Evolutionary conservation across 2,797 vertebrate genomes (phyloP).

Genomic region (Melanotaenia maccullochi): DNA sequence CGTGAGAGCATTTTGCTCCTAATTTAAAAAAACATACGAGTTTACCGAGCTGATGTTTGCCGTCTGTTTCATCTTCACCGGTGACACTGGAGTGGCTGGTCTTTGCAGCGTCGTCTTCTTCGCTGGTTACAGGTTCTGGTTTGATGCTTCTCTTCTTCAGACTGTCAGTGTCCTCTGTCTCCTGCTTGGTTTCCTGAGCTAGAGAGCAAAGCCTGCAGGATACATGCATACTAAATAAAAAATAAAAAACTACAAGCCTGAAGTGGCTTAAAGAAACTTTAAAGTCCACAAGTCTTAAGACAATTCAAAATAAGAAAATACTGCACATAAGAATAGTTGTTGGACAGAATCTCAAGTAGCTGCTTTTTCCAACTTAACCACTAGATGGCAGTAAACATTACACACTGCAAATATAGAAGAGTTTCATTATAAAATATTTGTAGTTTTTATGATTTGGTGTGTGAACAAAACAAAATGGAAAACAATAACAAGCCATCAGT

Average conservation of each 20-base stretch:
- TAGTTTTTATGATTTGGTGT: too few relatives aligned
- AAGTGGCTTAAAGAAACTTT: neutral
- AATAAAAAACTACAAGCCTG: too few relatives aligned
- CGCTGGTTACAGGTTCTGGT: slow-evolving; percentile 50
- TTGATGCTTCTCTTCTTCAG: slow-evolving; percentile 53
- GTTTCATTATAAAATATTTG: too few relatives aligned
- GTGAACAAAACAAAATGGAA: too few relatives aligned
- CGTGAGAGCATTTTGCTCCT: neutral
- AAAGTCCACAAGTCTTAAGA: neutral
- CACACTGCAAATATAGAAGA: neutral
- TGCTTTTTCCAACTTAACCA: neutral
- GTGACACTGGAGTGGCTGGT: neutral
- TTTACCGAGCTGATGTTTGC: slow-evolving; percentile 37
- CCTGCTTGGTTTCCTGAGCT: slow-evolving; percentile 56
- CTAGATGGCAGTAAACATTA: neutral
- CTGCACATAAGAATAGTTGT: too few relatives aligned
- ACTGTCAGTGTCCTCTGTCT: slow-evolving; percentile 30
- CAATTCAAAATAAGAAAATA: neutral
- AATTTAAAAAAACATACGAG: neutral
- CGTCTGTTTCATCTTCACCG: slow-evolving; percentile 30
- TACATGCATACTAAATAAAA: neutral
- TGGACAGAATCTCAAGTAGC: neutral
- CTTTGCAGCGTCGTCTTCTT: slow-evolving; percentile 34
- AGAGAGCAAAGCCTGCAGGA: slow-evolving; percentile 56
- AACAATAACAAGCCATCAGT: too few relatives aligned